Base-by-base conservation (phyloP, 2,113 vertebrate species). In the Pyxicephalus adspersus region DNA sequence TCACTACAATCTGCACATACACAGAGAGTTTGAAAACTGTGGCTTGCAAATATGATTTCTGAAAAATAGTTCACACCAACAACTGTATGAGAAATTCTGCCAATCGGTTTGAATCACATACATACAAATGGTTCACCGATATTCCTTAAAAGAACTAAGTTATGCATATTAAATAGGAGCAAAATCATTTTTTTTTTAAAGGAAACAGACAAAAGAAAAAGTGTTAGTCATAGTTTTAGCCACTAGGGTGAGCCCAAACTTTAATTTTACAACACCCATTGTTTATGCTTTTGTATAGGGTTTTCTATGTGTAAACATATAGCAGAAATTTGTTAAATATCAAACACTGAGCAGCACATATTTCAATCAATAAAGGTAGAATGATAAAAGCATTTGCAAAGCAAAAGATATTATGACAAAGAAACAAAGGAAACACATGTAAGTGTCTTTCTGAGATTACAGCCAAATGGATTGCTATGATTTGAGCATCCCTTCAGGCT, bases 401-500 rank as follows among this genome's bases (percentile, higher is more conserved):
- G 22, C 52, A 58, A 3, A 28, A 7, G n/a, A 52, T 72, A 72
- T 58, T 73, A 29, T 23, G 5, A 73, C 70, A 34, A 29, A 13
- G 57, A 57, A 58, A 38, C 57, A n/a, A n/a, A n/a, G n/a, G n/a
- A n/a, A n/a, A n/a, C n/a, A 50, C 22, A 60, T 15, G 23, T 52
- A 71, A 61, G 38, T 54, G 17, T 80, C 57, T 80, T 18, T 64
- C 26, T 25, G 19, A 76, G 58, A 52, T 58, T 25, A 29, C 25
- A 28, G 55, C 52, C 45, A 57, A 63, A 3, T 52, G 25, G 22
- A 11, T 80, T 71, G 54, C 58, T 17, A 25, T 66, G 63, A 66
- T 66, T 78, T 17, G 65, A 60, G 55, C 22, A 80, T 29, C 26
- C 78, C 78, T 80, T 52, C 25, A 54, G 78, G 68, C 60, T 68